Evolutionary conservation across 2,888 invertebrate species (phyloP).

Genomic region (Spodoptera littoralis): DNA sequence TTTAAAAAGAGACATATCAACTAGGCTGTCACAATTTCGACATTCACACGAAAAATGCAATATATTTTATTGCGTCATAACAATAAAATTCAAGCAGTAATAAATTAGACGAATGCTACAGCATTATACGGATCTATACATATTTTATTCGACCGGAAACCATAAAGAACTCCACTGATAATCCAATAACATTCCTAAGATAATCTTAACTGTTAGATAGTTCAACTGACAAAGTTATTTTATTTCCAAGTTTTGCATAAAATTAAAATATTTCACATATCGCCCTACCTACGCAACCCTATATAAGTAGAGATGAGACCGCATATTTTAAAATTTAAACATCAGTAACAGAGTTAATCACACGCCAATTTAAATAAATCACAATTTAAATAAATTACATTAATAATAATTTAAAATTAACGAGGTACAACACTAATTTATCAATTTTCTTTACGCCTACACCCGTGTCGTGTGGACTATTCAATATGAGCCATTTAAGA

Average conservation of each 20-base stretch:
- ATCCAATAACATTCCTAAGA: slow-evolving; percentile 6
- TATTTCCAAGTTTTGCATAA: slow-evolving; percentile 13
- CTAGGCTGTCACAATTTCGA: no score
- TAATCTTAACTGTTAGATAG: slow-evolving; percentile 12
- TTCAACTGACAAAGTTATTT: background rate
- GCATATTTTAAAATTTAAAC: slow-evolving; percentile 12
- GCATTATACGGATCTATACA: background rate
- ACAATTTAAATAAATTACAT: slow-evolving; percentile 34
- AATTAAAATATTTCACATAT: slow-evolving; percentile 23
- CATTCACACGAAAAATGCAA: no score
- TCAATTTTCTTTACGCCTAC: slow-evolving; percentile 35
- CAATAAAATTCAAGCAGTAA: no score
- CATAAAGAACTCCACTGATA: slow-evolving; percentile 4
- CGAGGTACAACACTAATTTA: slow-evolving; percentile 27
- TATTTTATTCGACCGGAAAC: slow-evolving; percentile 17
- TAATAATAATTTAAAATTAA: slow-evolving; percentile 24
- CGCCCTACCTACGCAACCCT: slow-evolving; percentile 19
- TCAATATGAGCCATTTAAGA: background rate
- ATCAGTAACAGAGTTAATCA: slow-evolving; percentile 34
- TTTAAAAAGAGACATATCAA: no score
- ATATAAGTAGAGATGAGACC: slow-evolving; percentile 2
- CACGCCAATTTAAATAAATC: slow-evolving; percentile 35
- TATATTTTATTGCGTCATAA: no score
- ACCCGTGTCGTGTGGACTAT: slow-evolving; percentile 3
- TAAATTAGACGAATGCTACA: no score